Evolutionary conservation across 1,140 invertebrate genomes (phyloP).

Genomic region (Mactra quadrangularis): DNA sequence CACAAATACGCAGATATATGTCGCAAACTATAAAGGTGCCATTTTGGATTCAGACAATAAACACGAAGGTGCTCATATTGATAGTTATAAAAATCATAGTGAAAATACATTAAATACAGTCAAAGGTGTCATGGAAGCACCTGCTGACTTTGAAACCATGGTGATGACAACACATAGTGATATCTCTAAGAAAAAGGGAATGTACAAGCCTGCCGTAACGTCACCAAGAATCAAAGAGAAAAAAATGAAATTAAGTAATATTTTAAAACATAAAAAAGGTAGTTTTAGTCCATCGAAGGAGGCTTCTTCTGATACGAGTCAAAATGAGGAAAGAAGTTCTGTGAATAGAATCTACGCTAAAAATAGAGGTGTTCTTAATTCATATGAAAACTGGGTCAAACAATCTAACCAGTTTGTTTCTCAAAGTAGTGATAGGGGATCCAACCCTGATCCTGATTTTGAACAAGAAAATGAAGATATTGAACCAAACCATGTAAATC

Average conservation of each 20-base stretch:
- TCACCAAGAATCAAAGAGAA: constrained; percentile 57
- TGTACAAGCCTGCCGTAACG: constrained; percentile 34
- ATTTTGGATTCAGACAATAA: neutral
- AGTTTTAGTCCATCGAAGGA: constrained; percentile 24
- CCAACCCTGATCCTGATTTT: neutral
- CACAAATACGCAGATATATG: neutral
- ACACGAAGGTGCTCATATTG: neutral
- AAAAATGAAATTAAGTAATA: constrained; percentile 44
- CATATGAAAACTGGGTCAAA: neutral
- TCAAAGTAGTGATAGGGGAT: neutral
- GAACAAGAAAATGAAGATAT: neutral
- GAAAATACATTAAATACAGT: neutral
- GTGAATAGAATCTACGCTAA: constrained; percentile 58
- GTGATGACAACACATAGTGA: constrained; percentile 9
- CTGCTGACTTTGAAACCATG: neutral
- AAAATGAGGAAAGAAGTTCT: constrained; percentile 17
- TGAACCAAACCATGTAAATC: neutral
- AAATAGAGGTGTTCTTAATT: neutral
- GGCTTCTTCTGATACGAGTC: neutral
- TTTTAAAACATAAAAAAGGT: constrained; percentile 56
- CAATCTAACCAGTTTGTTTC: neutral
- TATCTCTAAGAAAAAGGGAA: constrained; percentile 17
- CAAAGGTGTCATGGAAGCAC: neutral
- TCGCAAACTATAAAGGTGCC: constrained; percentile 5
- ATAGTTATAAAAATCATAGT: neutral